Evolutionary conservation across 2,113 vertebrate genomes (phyloP).

Genomic region (Aldabrachelys gigantea): DNA sequence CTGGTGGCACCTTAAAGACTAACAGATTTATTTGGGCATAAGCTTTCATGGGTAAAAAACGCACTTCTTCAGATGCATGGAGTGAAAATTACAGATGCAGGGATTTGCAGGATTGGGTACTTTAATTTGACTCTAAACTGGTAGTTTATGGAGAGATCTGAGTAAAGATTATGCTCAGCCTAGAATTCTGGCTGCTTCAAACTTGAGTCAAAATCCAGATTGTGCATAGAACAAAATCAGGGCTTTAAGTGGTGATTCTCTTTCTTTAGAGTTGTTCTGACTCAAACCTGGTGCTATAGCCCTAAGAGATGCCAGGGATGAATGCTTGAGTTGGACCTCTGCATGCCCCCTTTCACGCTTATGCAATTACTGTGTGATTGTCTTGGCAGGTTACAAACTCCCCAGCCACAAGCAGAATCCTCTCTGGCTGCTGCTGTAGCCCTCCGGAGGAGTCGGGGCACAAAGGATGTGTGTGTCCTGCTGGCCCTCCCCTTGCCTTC

Average conservation of each 20-base stretch:
- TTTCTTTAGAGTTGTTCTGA: neutral
- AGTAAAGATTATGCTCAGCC: neutral
- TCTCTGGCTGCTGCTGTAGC: neutral
- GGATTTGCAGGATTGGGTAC: rapidly evolving
- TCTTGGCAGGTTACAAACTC: neutral
- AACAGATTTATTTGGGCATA: too few species aligned
- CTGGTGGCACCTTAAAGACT: too few species aligned
- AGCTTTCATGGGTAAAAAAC: too few species aligned
- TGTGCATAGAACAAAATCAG: neutral
- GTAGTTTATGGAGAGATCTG: neutral
- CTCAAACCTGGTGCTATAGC: neutral
- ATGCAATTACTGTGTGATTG: neutral
- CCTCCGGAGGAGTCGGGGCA: neutral
- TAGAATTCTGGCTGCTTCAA: neutral
- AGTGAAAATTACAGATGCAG: too few species aligned
- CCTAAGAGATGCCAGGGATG: neutral
- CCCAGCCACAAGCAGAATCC: neutral
- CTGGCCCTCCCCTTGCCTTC: neutral
- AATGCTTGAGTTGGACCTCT: neutral
- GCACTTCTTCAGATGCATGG: too few species aligned
- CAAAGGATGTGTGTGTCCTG: rapidly evolving
- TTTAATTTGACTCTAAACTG: neutral
- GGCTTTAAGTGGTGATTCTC: neutral
- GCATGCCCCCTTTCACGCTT: neutral
- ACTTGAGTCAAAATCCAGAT: neutral